Evolutionary conservation across 2,113 vertebrate species (phyloP), one percentile per base, ranked within the genome.

Genomic region (Caloenas nicobarica): DNA sequence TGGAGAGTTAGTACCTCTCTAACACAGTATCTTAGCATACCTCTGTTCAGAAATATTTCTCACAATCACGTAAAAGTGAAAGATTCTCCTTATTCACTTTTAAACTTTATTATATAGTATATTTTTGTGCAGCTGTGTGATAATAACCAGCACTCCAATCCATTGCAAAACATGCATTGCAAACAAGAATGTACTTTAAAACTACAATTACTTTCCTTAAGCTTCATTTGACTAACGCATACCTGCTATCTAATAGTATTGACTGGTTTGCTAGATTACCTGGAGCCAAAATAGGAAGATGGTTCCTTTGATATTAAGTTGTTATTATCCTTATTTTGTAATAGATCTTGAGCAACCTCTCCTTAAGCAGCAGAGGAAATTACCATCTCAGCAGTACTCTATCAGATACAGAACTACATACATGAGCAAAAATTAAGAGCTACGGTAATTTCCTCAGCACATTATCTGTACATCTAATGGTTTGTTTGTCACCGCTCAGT

Each of bases 261-360:
- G 60, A 78, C 26, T 51, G 36, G 48, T 86, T 93, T 90, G 78
- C 65, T 82, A 77, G 54, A 79, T 85, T 88, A 80, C 46, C 51
- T 79, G 57, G 24, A 94, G 76, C 33, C 34, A 88, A 87, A 94
- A 85, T 28, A 58, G 13, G 26, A 93, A 83, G 72, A 84, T 51
- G 23, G 8, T n/a, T 95, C 16, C 48, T 93, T 68, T 84, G 69
- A 65, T 86, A 83, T 64, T 60, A 89, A 88, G 51, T 50, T 93
- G 51, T 50, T 93, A 74, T 88, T 93, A 84, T 44, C 57, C 56
- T 86, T 76, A 74, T 92, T 92, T 96, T 90, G 64, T 56, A 92
- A 94, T 15, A 77, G 24, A 64, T 74, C 90, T 96, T 91, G 64
- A 93, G 79, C 79, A 97, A 93, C 42, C 14, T 86, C 16, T 93